Evolutionary conservation across 2,797 vertebrate species (phyloP).

Genomic region (Anisognathus igniventris): DNA sequence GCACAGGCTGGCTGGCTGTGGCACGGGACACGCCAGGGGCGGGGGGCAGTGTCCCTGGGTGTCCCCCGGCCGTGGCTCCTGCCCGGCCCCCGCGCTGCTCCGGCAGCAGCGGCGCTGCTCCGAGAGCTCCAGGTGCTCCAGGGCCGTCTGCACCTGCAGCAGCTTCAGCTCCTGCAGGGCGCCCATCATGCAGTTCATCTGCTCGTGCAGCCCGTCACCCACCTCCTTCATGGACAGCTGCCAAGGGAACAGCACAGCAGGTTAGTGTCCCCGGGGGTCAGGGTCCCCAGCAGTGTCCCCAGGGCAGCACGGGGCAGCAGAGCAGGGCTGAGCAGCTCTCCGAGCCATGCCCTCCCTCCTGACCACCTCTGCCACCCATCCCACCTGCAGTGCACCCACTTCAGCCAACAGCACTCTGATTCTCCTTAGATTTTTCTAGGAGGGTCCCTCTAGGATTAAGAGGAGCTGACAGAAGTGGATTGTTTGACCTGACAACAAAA

Average conservation of each 20-base stretch:
- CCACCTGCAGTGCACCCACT: not conserved
- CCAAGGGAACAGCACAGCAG: not conserved
- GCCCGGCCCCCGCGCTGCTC: not conserved
- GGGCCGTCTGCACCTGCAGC: constrained; percentile 90
- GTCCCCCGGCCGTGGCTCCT: not conserved
- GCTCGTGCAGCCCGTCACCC: constrained; percentile 92
- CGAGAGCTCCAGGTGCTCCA: constrained; percentile 89
- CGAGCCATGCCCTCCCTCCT: not conserved
- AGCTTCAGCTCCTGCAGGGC: constrained; percentile 96
- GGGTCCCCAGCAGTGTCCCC: not conserved
- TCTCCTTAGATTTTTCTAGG: not conserved
- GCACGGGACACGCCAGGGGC: not conserved
- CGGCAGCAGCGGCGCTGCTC: not conserved
- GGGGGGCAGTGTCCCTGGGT: fast-evolving
- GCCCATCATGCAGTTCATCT: constrained; percentile 99
- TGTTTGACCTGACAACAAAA: constrained; percentile 37
- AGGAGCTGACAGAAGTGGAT: not conserved
- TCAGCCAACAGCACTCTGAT: not conserved
- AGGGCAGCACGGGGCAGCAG: not conserved
- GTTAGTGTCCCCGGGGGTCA: not conserved
- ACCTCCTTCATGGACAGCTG: constrained; percentile 96
- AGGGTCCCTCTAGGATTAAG: not conserved
- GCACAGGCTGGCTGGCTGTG: not conserved
- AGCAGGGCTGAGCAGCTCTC: not conserved
- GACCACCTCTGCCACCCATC: fast-evolving